Percentiles rank a stretch among this genome's conserved stretches.
These are phyloP conservation scores for Sebastes melanostomus DNA, from an alignment of 2,797 vertebrate genomes.

Conservation along the genomic window DNA sequence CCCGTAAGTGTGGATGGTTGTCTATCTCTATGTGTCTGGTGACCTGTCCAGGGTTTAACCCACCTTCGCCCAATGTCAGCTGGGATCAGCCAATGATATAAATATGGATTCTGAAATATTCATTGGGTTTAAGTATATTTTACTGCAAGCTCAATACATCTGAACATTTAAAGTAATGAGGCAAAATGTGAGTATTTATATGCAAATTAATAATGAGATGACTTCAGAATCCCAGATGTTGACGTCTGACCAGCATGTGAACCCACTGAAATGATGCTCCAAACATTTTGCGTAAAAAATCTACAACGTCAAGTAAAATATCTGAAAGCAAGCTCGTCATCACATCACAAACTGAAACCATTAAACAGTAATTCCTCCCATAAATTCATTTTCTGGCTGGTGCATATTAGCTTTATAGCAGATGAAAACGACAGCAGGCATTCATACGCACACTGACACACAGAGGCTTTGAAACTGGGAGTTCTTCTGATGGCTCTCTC, in stretches of 20 bases:
- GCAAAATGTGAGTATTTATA: not conserved
- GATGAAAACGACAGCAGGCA: conserved; percentile 3
- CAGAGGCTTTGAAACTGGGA: not conserved
- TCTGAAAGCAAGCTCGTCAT: not conserved
- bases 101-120: not conserved
- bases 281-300: not conserved
- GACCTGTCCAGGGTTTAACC: too few relatives aligned
- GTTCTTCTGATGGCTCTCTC: not conserved
- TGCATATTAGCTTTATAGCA: not conserved
- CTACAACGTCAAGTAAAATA: not conserved
- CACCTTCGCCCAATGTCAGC: too few relatives aligned
- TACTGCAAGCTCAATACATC: not conserved
- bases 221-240: not conserved
- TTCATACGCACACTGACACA: not conserved
- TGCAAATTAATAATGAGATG: not conserved
- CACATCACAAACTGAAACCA: not conserved
- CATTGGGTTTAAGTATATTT: not conserved
- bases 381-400: conserved; percentile 17
- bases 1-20: too few relatives aligned
- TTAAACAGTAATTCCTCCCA: conserved; percentile 1
- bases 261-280: not conserved
- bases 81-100: not conserved
- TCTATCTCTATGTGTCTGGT: too few relatives aligned
- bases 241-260: not conserved
- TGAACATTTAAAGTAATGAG: not conserved